Evolutionary conservation across 2,113 vertebrate species (phyloP), one percentile per base, ranked within the genome.

Genomic region (Lates calcarifer): DNA sequence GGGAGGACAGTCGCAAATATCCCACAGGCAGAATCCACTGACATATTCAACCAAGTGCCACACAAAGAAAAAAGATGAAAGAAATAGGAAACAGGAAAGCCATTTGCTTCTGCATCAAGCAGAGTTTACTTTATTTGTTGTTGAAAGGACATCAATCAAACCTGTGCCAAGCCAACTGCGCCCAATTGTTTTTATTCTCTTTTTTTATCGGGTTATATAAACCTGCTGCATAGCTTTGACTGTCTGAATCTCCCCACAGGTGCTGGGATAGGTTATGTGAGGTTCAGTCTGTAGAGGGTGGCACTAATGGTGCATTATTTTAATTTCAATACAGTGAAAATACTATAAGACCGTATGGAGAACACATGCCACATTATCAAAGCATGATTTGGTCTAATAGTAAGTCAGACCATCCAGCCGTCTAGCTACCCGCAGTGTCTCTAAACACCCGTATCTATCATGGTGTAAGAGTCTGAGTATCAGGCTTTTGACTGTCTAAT

Each of bases 291-390:
- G 9, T 28, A 41, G 2, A 66, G 7, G 9, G 57, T 11, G 35
- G 51, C 29, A 33, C 35, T 53, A 41, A 64, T 26, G 24, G 15
- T 47, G 49, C 62, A 53, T 58, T 58, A 49, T 14, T 70, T 66
- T 66, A 57, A 69, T 75, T 60, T 81, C 26, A 61, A 58, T 35
- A 24, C 2, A 0, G 57, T 53, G 12, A 26, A 73, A 60, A 70
- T 12, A 47, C 35, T 10, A 66, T 37, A 56, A 80, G 29, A 29
- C 53, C 1, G 7, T 63, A 4, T 33, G 47, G 24, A 49, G 18
- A 66, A 47, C 58, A 73, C 41, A 5, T 56, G 37, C 12, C 65
- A 62, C 70, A 45, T 76, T 60, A 72, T 64, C 41, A 76, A 56
- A 79, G 55, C 41, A 57, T 17, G 29, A 7, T 62, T 85, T 29